Evolutionary conservation across 2,797 vertebrate genomes (phyloP), one percentile per base, ranked within the genome.

Genomic region (Liparis tanakae): DNA sequence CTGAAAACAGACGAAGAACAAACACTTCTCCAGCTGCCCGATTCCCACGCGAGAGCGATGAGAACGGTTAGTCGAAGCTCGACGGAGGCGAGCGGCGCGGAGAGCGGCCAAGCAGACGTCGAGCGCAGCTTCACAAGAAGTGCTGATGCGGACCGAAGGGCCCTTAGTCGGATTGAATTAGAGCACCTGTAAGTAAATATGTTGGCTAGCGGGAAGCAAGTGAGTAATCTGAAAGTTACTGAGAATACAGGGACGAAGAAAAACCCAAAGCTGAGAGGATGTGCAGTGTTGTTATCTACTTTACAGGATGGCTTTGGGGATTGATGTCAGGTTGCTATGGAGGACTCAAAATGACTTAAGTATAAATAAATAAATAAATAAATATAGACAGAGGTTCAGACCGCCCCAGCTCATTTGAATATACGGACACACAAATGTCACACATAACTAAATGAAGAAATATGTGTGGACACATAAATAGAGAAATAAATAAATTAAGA

Each of bases 1-100:
- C 83, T 81, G 70, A 87, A 65, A 77, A 76, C 79, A 78, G 72
- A 87, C 80, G 87, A 88, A 89, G 82, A 85, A 82, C 79, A 87
- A 89, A 76, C 72, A 44, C 72, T 89, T 85, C 72, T 87, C 79
- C 83, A 90, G 88, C 87, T 90, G 83, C 76, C 66, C 2, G 39
- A 66, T 77, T 86, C 85, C 83, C 88, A 81, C 51, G 80, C 44
- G 78, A 83, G 79, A 80, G 72, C 14, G 44, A 67, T 59, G 73
- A 73, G 76, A 85, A 76, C 76, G 58, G 80, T 80, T 71, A 85
- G 83, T 85, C 86, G 78, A 82, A 85, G 80, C 73, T 81, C 15
- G 18, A 62, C 63, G 59, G 73, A 82, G 80, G 80, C n/a, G n/a
- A 70, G 76, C 76, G 4, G 37, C 59, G 9, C 72, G 79, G 76